Conservation (phyloP, 2,888 invertebrate species). For the Drosophila mimica region DNA sequence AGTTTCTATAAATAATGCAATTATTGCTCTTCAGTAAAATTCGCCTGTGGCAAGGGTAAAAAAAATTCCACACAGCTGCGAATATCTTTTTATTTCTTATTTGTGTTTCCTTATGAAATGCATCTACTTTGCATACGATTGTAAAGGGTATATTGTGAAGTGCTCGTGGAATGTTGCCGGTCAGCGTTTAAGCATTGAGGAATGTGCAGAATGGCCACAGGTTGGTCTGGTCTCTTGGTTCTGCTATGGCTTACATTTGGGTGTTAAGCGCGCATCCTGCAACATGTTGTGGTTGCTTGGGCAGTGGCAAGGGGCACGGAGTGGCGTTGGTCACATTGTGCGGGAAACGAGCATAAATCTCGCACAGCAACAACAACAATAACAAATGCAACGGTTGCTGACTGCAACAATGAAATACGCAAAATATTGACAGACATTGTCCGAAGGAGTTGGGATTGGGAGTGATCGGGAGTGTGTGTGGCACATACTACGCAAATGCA, state of each 20-base stretch:
- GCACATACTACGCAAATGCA: slow-evolving; percentile 50
- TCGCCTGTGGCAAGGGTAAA: background rate
- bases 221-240: slow-evolving; percentile 41
- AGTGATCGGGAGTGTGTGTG: background rate
- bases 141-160: slow-evolving; percentile 25
- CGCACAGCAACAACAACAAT: slow-evolving; percentile 47
- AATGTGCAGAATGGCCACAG: slow-evolving; percentile 60
- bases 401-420: slow-evolving; percentile 79
- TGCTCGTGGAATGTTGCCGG: slow-evolving; percentile 50
- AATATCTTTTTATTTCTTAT: background rate
- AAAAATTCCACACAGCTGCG: background rate
- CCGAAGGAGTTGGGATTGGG: slow-evolving; percentile 12
- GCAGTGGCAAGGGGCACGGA: background rate
- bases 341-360: slow-evolving; percentile 60
- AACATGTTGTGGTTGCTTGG: slow-evolving; percentile 71
- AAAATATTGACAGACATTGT: slow-evolving; percentile 75
- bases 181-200: slow-evolving; percentile 54
- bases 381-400: slow-evolving; percentile 59
- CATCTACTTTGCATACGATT: background rate
- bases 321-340: slow-evolving; percentile 45
- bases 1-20: background rate
- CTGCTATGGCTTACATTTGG: slow-evolving; percentile 44
- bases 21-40: background rate
- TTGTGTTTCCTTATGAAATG: background rate
- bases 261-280: slow-evolving; percentile 62